Evolutionary conservation across 2,113 vertebrate genomes (phyloP).

Genomic region (Dromiciops gliroides): DNA sequence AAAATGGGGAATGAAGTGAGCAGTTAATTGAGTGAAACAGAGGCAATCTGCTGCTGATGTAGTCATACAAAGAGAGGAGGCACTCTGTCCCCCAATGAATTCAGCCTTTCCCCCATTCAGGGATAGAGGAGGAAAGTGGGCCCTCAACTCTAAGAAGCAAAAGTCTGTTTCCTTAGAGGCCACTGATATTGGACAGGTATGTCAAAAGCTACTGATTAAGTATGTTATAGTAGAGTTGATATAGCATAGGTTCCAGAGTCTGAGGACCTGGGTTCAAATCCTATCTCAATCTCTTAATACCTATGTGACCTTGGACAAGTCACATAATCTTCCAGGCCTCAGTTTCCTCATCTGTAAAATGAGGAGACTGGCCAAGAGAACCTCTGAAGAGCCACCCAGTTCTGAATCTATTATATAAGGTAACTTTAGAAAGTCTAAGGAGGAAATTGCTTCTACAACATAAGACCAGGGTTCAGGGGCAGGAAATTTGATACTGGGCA

Average conservation of each 20-base stretch:
- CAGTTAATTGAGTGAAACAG: background rate
- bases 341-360: background rate
- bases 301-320: background rate
- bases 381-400: background rate
- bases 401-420: background rate
- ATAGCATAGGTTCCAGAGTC: background rate
- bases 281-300: background rate
- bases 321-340: background rate
- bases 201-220: background rate
- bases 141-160: background rate
- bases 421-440: background rate
- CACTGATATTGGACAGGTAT: background rate
- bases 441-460: background rate
- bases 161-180: background rate
- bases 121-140: background rate
- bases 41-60: background rate
- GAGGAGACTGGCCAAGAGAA: background rate
- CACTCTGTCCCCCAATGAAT: background rate
- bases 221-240: background rate
- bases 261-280: background rate
- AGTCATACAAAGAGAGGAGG: background rate
- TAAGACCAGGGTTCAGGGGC: background rate
- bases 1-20: background rate
- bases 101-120: background rate
- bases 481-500: background rate